Conservation (phyloP, 1,140 invertebrate species). For the Colletes gigas region DNA sequence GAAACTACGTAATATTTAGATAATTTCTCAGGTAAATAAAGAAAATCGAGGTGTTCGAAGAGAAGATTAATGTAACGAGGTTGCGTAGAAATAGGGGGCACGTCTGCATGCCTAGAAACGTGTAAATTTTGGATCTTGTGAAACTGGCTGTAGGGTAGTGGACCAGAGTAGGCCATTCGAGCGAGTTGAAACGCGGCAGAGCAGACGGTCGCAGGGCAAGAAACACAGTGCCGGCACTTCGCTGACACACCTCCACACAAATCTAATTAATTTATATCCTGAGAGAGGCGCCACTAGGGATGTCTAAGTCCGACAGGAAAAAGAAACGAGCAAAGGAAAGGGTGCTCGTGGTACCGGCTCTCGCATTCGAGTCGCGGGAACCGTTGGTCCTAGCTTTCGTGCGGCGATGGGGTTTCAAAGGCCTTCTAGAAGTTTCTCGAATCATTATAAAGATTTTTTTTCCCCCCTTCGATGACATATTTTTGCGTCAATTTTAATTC, state of each 20-base stretch:
- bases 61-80: too few relatives aligned
- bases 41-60: neutral
- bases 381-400: neutral
- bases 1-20: too few relatives aligned
- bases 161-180: conserved; percentile 43
- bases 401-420: neutral
- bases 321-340: conserved; percentile 29
- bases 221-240: conserved; percentile 70
- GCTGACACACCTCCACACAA: conserved; percentile 78
- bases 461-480: neutral
- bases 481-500: too few relatives aligned
- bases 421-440: neutral
- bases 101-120: too few relatives aligned
- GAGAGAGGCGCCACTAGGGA: conserved; percentile 75
- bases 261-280: conserved; percentile 81
- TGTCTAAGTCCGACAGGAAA: conserved; percentile 36
- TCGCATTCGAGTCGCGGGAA: conserved; percentile 19
- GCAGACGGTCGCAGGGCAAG: conserved; percentile 57
- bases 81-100: too few relatives aligned
- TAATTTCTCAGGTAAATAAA: too few relatives aligned
- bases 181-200: conserved; percentile 50
- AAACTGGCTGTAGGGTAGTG: conserved; percentile 50
- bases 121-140: conserved; percentile 4
- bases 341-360: conserved; percentile 5
- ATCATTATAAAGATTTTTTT: neutral